Evolutionary conservation across 2,113 vertebrate species (phyloP), one percentile per base, ranked within the genome.

Genomic region (Sander lucioperca): DNA sequence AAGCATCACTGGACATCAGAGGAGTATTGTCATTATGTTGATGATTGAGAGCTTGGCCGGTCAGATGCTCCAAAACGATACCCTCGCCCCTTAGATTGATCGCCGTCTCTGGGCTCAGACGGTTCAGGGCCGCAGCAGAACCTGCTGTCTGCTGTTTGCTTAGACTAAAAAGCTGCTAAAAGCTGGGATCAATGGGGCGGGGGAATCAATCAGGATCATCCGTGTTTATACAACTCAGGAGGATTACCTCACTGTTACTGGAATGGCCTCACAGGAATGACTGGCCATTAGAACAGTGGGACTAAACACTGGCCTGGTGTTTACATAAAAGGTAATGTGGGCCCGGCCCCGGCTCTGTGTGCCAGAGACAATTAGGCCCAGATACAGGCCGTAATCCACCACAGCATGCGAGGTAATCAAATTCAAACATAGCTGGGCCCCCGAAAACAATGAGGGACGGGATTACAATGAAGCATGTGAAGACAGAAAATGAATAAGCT

Each of bases 161-260:
- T 86, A 73, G 83, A 84, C 89, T 90, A 73, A 82, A 79, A 84
- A 86, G 91, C 87, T 89, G 86, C 78, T 93, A 88, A 94, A 93
- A 93, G 90, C 91, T 68, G 86, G 89, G 87, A 92, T 91, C 88
- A 89, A 80, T 90, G 4, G 67, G 85, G 88, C 12, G 74, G 88
- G 85, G 61, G 86, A 89, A 94, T 94, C 90, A 87, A 81, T 94
- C 90, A 89, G 89, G 89, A 86, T 88, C 86, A 88, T 92, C 86
- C 63, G 3, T 93, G 94, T 94, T 94, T 94, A 93, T 86, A 91
- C 85, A 73, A 88, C 87, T 88, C 78, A 39, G 88, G 72, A 16
- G 90, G 86, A 93, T 95, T 94, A 95, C 90, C 91, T 94, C 91
- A 93, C 85, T 84, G 85, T 92, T 89, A 92, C 85, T 83, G 88